Evolutionary conservation across 2,888 invertebrate species (phyloP).

Genomic region (Temnothorax ravouxi): DNA sequence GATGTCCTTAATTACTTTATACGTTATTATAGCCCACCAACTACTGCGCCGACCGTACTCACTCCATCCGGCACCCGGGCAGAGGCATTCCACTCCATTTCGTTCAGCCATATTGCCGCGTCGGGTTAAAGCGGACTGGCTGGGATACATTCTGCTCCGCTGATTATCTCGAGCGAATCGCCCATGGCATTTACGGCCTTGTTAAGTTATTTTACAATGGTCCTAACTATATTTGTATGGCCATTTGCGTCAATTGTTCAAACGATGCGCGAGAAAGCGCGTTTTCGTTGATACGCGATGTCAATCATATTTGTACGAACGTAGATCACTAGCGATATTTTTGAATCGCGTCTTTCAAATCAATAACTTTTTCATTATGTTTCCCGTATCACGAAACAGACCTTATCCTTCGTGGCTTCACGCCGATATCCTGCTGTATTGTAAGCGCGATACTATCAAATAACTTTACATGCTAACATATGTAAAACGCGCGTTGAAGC

Average conservation of each 20-base stretch:
- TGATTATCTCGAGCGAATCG: constrained; percentile 45
- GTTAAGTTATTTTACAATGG: constrained; percentile 14
- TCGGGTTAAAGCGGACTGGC: constrained; percentile 60
- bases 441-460: not conserved
- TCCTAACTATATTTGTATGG: not conserved
- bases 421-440: not conserved
- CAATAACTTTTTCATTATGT: not conserved
- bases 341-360: not conserved
- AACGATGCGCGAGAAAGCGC: not conserved
- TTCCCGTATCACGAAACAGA: not conserved
- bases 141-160: constrained; percentile 35
- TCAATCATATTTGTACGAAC: no score
- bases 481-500: not conserved
- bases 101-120: constrained; percentile 76
- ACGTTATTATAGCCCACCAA: constrained; percentile 85
- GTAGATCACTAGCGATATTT: not conserved
- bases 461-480: constrained; percentile 3
- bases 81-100: constrained; percentile 71
- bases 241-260: not conserved
- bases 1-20: constrained; percentile 87
- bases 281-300: not conserved
- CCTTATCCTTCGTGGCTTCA: not conserved
- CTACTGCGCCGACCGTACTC: constrained; percentile 81
- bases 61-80: constrained; percentile 70
- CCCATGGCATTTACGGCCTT: not conserved